phyloP scores from a whole-genome alignment of 2,797 vertebrate species.

The Brotula barbata region DNA sequence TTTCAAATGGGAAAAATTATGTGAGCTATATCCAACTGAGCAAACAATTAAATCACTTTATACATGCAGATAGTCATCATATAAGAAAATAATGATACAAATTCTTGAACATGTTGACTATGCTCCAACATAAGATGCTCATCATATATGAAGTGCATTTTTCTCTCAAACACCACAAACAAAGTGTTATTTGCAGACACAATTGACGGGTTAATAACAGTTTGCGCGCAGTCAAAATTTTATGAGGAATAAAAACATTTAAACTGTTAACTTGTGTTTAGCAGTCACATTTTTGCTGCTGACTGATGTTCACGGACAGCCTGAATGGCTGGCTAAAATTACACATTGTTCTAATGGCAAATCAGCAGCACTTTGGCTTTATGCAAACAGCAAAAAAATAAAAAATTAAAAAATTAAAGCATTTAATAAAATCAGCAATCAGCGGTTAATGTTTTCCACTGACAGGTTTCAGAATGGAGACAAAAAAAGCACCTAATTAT shows the following conservation, averaged over 20 bases:
- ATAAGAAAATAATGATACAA: too few species aligned
- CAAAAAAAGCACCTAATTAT: constrained; percentile 33
- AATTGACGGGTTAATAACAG: constrained; percentile 10
- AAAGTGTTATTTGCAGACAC: constrained; percentile 2
- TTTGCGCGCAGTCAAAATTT: constrained; percentile 22
- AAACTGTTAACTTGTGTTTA: constrained; percentile 26
- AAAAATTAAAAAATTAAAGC: constrained; percentile 49
- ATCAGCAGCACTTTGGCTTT: constrained; percentile 51
- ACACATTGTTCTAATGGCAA: constrained; percentile 57
- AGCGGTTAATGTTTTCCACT: constrained; percentile 42
- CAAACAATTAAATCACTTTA: constrained; percentile 63
- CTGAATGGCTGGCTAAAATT: constrained; percentile 57
- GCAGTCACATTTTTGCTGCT: constrained; percentile 28
- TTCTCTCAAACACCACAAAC: background rate
- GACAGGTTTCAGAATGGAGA: constrained; percentile 42
- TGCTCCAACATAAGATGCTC: too few species aligned
- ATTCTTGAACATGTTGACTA: too few species aligned
- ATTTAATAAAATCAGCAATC: constrained; percentile 58
- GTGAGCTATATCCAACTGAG: constrained; percentile 45
- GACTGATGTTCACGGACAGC: constrained; percentile 45
- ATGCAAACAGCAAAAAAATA: background rate
- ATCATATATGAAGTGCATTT: constrained; percentile 1
- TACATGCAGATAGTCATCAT: too few species aligned
- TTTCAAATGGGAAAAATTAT: constrained; percentile 28
- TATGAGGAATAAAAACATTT: constrained; percentile 22